Conservation (phyloP, 2,797 vertebrate species). For the Numenius phaeopus region DNA sequence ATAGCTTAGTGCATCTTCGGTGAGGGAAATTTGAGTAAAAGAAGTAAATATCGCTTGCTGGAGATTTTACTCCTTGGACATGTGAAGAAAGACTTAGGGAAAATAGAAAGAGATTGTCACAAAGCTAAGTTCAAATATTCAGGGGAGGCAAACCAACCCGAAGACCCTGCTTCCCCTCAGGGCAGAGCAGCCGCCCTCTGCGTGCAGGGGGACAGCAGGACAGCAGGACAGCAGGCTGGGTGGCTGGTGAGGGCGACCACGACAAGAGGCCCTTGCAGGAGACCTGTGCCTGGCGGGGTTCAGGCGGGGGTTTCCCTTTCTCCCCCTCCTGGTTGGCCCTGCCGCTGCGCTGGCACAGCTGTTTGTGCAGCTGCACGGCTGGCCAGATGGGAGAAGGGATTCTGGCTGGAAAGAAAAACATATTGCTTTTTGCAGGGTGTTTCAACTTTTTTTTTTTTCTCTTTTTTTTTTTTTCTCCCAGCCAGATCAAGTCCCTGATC, state of each 20-base stretch:
- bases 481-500: background rate
- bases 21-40: background rate
- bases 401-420: slow-evolving; percentile 44
- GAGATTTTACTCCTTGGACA: background rate
- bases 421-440: background rate
- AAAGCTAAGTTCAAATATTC: background rate
- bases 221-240: background rate
- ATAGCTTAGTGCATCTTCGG: background rate
- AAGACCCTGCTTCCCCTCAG: accelerated
- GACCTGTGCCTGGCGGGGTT: no score
- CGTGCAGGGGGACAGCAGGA: accelerated
- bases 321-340: accelerated
- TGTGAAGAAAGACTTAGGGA: background rate
- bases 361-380: slow-evolving; percentile 18
- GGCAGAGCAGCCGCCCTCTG: background rate
- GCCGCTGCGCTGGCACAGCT: background rate
- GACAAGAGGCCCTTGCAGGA: accelerated
- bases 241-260: accelerated
- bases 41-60: background rate
- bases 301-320: background rate
- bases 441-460: background rate
- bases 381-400: slow-evolving; percentile 8
- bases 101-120: background rate
- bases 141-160: accelerated
- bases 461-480: background rate